These are phyloP conservation scores for Hirtodrosophila histrioides DNA, from an alignment of 2,888 invertebrate species.

Conservation along the genomic window DNA sequence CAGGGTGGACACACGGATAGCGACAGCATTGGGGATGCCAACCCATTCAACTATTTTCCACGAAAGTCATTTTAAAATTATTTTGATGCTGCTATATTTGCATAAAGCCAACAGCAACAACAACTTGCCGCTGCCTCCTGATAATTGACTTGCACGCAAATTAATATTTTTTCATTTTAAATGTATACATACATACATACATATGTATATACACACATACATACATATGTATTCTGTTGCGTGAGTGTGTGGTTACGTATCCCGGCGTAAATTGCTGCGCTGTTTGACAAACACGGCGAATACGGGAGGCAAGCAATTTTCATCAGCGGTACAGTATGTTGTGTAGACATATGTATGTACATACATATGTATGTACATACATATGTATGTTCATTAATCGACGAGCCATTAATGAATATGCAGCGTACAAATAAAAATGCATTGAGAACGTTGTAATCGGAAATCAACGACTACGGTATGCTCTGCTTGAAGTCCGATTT, in stretches of 20 bases:
- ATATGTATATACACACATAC: not conserved
- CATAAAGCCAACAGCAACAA: slow-evolving; percentile 38
- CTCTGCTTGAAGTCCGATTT: too few species aligned
- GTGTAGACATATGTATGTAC: too few species aligned
- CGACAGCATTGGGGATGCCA: not conserved
- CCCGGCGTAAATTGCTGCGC: slow-evolving; percentile 54
- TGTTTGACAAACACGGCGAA: slow-evolving; percentile 60
- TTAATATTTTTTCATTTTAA: slow-evolving; percentile 65
- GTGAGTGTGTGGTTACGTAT: not conserved
- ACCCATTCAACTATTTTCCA: slow-evolving; percentile 7
- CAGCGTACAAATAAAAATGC: too few species aligned
- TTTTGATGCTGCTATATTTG: slow-evolving; percentile 49
- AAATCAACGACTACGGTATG: too few species aligned
- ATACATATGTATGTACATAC: not conserved
- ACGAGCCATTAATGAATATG: too few species aligned
- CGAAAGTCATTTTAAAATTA: slow-evolving; percentile 35
- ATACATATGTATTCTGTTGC: slow-evolving; percentile 3
- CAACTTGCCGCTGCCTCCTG: slow-evolving; percentile 44
- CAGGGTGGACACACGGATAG: slow-evolving; percentile 18
- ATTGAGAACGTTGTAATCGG: too few species aligned
- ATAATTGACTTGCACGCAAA: slow-evolving; percentile 79
- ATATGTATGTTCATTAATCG: not conserved
- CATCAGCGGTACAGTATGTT: slow-evolving; percentile 14
- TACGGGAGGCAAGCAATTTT: slow-evolving; percentile 40
- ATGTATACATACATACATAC: not conserved